Evolutionary conservation across 2,797 vertebrate genomes (phyloP).

Genomic region (Glossophaga mutica): DNA sequence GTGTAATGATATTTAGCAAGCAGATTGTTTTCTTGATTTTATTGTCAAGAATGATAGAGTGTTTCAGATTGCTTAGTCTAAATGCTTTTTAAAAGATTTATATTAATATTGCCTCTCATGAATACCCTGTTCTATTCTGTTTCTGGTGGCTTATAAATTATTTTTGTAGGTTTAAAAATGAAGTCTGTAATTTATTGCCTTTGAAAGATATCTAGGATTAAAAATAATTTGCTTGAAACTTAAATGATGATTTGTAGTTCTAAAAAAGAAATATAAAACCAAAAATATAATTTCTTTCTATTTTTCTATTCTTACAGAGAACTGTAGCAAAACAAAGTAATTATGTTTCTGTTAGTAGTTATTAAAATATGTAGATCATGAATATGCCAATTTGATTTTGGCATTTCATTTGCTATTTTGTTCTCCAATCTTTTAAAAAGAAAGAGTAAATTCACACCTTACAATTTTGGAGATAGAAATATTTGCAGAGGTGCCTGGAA

Average conservation of each 20-base stretch:
- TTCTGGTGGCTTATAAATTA: neutral
- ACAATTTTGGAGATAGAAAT: neutral
- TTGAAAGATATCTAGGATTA: neutral
- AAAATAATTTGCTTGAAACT: conserved; percentile 41
- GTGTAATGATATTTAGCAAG: neutral
- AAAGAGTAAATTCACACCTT: neutral
- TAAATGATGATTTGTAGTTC: neutral
- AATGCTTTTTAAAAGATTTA: neutral
- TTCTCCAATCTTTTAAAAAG: neutral
- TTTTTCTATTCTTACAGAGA: neutral
- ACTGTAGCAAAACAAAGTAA: neutral
- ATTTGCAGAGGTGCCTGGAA: neutral
- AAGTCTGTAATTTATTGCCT: neutral
- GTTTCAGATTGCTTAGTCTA: neutral
- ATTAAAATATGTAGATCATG: neutral
- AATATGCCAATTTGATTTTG: neutral
- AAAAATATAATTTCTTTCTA: neutral
- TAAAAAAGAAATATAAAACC: neutral
- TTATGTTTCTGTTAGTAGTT: neutral
- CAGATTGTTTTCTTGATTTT: neutral
- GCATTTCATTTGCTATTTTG: conserved; percentile 6
- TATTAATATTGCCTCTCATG: neutral
- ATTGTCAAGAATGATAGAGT: neutral
- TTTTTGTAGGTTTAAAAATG: neutral
- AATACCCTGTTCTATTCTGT: neutral